Evolutionary conservation across 2,888 invertebrate genomes (phyloP).

Genomic region (Esperia sulphurella): DNA sequence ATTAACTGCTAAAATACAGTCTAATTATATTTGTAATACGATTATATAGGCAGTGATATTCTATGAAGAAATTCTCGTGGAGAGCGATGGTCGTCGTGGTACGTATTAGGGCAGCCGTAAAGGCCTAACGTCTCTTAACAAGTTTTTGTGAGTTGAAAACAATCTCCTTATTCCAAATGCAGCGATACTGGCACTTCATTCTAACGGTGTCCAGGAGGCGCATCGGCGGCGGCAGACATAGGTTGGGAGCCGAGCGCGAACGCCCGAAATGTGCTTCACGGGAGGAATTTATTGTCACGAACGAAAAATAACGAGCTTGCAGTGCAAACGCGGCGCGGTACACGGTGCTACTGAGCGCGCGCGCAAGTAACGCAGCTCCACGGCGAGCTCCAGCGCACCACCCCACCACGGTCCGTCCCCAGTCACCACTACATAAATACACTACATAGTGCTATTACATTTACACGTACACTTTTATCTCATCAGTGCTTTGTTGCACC

Average conservation of each 20-base stretch:
- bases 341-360: constrained; percentile 52
- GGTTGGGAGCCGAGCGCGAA: constrained; percentile 64
- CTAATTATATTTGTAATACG: constrained; percentile 51
- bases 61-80: constrained; percentile 59
- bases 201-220: constrained; percentile 72
- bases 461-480: constrained; percentile 2
- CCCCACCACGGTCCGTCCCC: constrained; percentile 18
- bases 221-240: constrained; percentile 73
- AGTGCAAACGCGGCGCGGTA: constrained; percentile 61
- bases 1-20: constrained; percentile 61
- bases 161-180: constrained; percentile 96
- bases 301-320: constrained; percentile 31
- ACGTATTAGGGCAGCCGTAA: constrained; percentile 38
- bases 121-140: constrained; percentile 92
- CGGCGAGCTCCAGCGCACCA: constrained; percentile 22
- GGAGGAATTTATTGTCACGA: constrained; percentile 75
- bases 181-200: constrained; percentile 89
- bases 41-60: constrained; percentile 68
- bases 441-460: constrained; percentile 2
- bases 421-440: constrained; percentile 10
- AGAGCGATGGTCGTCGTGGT: constrained; percentile 65
- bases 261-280: constrained; percentile 61
- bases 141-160: constrained; percentile 95
- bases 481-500: constrained; percentile 1
- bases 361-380: constrained; percentile 30